Evolutionary conservation across 1,140 invertebrate genomes (phyloP).

Genomic region (Meloidogyne chitwoodi): DNA sequence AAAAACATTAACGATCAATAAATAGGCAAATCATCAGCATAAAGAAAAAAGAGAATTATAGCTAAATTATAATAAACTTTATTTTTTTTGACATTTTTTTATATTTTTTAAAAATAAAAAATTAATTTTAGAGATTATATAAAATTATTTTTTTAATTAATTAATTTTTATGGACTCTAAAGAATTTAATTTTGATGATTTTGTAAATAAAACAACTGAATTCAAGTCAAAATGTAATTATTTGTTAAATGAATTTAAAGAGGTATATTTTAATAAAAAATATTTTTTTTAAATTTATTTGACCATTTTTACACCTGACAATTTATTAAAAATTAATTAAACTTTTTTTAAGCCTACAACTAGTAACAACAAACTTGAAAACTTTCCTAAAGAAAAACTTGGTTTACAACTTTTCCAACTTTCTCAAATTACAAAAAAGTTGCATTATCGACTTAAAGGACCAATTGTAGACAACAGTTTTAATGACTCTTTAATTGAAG

Average conservation of each 20-base stretch:
- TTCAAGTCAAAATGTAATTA: background rate
- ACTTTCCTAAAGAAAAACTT: background rate
- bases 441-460: background rate
- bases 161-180: background rate
- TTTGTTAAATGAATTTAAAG: background rate
- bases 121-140: background rate
- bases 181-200: background rate
- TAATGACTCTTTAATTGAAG: slow-evolving; percentile 1
- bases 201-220: background rate
- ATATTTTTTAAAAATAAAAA: too few relatives aligned
- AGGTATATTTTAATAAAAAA: too few relatives aligned
- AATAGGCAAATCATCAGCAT: too few relatives aligned
- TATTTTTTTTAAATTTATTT: background rate
- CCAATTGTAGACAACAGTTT: background rate
- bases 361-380: background rate
- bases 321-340: too few relatives aligned
- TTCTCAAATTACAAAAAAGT: background rate
- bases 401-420: background rate
- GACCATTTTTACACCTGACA: background rate
- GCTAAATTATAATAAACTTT: too few relatives aligned
- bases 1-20: too few relatives aligned
- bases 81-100: too few relatives aligned
- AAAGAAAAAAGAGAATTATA: too few relatives aligned
- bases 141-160: background rate
- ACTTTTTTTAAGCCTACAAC: background rate